phyloP scores from a whole-genome alignment of 2,888 invertebrate species.

The Alcis repandata region DNA sequence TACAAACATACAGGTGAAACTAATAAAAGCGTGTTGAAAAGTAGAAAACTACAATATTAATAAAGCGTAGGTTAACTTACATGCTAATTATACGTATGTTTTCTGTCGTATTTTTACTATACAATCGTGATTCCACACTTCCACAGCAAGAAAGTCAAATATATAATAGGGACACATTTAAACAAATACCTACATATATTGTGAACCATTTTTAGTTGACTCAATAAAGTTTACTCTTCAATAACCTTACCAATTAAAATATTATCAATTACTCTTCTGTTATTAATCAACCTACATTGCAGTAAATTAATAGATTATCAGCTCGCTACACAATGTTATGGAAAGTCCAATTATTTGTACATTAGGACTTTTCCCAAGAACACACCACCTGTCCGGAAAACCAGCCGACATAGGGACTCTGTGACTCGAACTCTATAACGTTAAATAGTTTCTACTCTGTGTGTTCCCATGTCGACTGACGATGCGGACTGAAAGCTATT shows the following conservation, averaged over 20 bases:
- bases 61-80: too few species aligned
- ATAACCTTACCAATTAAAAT: neutral
- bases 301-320: slow-evolving; percentile 49
- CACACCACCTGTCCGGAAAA: slow-evolving; percentile 10
- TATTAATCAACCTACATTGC: slow-evolving; percentile 37
- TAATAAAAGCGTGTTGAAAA: too few species aligned
- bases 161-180: neutral
- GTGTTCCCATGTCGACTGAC: slow-evolving; percentile 1
- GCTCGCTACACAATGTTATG: slow-evolving; percentile 45
- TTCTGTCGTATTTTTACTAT: too few species aligned
- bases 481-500: slow-evolving; percentile 51
- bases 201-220: too few species aligned
- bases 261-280: too few species aligned
- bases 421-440: neutral
- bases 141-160: too few species aligned
- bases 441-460: neutral
- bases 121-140: too few species aligned
- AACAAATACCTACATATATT: too few species aligned
- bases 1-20: too few species aligned
- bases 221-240: neutral
- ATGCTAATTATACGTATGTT: too few species aligned
- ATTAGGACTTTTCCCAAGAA: slow-evolving; percentile 68
- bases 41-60: too few species aligned
- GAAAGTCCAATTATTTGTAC: slow-evolving; percentile 71
- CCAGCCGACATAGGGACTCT: neutral